Evolutionary conservation across 2,888 invertebrate genomes (phyloP), one percentile per base, ranked within the genome.

Genomic region (Cataglyphis cursor): DNA sequence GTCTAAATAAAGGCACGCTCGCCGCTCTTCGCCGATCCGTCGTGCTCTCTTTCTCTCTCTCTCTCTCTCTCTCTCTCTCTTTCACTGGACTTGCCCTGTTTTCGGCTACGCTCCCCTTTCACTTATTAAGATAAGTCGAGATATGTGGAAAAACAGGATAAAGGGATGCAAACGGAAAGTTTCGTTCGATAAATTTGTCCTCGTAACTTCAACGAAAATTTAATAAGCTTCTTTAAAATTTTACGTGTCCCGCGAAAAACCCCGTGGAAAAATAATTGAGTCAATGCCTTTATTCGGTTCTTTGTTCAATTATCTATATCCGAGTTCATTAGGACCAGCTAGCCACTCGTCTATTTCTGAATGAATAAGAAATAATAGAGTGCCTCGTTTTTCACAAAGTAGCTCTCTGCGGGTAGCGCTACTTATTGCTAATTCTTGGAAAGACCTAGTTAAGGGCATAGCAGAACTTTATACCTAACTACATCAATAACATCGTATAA

Each of bases 1-100:
- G 73, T 59, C 73, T 72, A 72, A 78, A 78, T 78, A 78, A 78
- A 72, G 59, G 78, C 44, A 78, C 73, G 31, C 5, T 72, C 78
- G 78, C 41, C 57, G 54, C 31, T 24, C 72, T 12, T 31, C 59
- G 21, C 57, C 18, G n/a, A 70, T 41, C 57, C 59, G 35, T 35
- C 41, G 24, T 59, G 38, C 18, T 65, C 48, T 54, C 38, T 54
- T 1, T 28, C 1, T 28, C 24, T 28, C 24, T 24, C 24, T 24
- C 24, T 24, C 24, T 24, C 24, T 24, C 24, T 24, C 24, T 24
- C 24, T 24, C 24, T 24, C 24, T 24, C 24, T 24, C 24, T 24
- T 59, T 54, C 21, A 44, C 66, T 48, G 21, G 21, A 38, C 68
- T 68, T 41, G 57, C 24, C 41, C 78, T 35, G 21, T 68, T 68